Base-by-base conservation (phyloP, 2,113 vertebrate genomes). In the Danio rerio region DNA sequence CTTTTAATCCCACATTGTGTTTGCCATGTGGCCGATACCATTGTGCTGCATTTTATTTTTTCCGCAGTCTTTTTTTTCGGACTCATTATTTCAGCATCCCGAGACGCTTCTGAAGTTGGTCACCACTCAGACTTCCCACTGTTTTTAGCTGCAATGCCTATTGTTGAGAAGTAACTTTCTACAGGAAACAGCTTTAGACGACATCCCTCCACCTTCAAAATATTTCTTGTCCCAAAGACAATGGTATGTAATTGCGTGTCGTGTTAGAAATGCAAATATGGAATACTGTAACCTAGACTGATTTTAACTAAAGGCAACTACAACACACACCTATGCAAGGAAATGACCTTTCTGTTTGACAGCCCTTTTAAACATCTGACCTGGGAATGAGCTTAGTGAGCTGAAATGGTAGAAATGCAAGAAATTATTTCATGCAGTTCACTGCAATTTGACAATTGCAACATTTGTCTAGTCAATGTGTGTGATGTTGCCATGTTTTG, bases 171-270 rank as follows among this genome's bases (percentile, higher is more conserved):
- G 81, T 61, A 81, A 63, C 81, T 68, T 74, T 10, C 59, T 11
- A 78, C 92, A 94, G 94, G 94, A 94, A 93, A 85, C 91, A 88
- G 88, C 92, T 91, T 90, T 88, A 87, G 71, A 76, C 55, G 66
- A 86, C 56, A 80, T 77, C 85, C 80, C 40, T 13, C 80, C 45
- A 20, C 9, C 65, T 49, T 69, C 42, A 59, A 90, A 92, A 92
- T 87, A 91, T 91, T 92, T 92, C 84, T 87, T 74, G 21, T 55
- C 69, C 63, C 0, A 50, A 92, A 78, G 88, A 93, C 93, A 94
- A 94, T 93, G 82, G 88, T 82, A 63, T 90, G 85, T 92, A 50
- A 76, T 77, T 80, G 82, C 84, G 72, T 84, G 87, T 91, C 88
- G 88, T 78, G 76, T 74, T 18, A 72, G 42, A 47, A 83, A 72